A percentile compares a stretch with the other conserved stretches of the same genome.
Conservation (phyloP, 2,797 vertebrate species). For the Lepilemur septentrionalis region DNA sequence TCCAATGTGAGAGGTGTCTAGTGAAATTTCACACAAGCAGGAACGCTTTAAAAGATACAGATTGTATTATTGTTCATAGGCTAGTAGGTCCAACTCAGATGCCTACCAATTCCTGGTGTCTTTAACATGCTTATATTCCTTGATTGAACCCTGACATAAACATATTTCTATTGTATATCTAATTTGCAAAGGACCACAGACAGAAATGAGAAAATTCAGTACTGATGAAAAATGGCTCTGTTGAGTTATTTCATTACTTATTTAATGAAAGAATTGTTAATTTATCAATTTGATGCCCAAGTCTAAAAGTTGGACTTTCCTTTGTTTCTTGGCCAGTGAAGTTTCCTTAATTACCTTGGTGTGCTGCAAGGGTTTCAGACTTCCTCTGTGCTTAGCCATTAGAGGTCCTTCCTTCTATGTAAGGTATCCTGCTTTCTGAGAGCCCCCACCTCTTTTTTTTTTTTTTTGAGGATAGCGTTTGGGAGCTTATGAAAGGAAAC, state of each 20-base stretch:
- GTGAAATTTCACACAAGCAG: constrained; percentile 70
- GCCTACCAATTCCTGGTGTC: neutral
- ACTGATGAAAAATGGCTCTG: constrained; percentile 57
- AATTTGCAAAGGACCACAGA: constrained; percentile 52
- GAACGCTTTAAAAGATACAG: constrained; percentile 48
- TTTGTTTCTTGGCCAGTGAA: constrained; percentile 73
- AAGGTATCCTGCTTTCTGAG: constrained; percentile 76
- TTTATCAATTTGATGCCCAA: constrained; percentile 58
- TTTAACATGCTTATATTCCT: constrained; percentile 25
- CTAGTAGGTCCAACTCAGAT: neutral
- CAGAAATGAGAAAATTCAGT: constrained; percentile 67
- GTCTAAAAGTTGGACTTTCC: constrained; percentile 74
- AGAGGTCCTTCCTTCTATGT: constrained; percentile 54
- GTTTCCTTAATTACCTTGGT: constrained; percentile 71
- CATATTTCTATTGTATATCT: constrained; percentile 53
- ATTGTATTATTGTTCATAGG: constrained; percentile 51
- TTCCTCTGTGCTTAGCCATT: constrained; percentile 25
- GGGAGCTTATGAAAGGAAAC: constrained; percentile 80
- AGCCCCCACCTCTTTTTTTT: constrained; percentile 16
- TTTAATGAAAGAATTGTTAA: constrained; percentile 67
- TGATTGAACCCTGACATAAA: constrained; percentile 29
- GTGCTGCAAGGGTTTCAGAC: constrained; percentile 51
- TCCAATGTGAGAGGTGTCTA: constrained; percentile 54
- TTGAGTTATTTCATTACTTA: constrained; percentile 69
- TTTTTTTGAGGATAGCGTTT: constrained; percentile 63